Base-by-base conservation (phyloP, 1,140 invertebrate species). In the Drosophila rufa region DNA sequence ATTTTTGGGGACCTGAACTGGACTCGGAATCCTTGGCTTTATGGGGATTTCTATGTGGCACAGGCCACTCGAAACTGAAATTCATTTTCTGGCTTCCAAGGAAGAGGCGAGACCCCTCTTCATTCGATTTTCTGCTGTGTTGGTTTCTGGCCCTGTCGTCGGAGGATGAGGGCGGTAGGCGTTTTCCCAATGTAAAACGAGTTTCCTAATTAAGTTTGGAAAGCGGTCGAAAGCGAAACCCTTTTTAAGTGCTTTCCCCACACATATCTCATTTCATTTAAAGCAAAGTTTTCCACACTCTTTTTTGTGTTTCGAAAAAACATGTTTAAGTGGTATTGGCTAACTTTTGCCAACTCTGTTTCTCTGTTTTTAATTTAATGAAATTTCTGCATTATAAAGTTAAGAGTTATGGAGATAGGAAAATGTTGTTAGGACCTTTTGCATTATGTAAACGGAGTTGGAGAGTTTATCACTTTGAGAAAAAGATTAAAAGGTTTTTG, bases 161-260 rank as follows among this genome's bases (percentile, higher is more conserved):
- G 36, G 3, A 17, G 17, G 17, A 14, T 19, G 40, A 38, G 56
- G 46, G 2, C 8, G 8, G 8, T 14, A 15, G 46, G 46, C 36
- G 53, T 56, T 25, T 25, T 15, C 30, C 30, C 47, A 30, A 57
- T 46, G 42, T 47, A 33, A 59, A 57, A 33, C 75, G 66, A 77
- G 75, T 78, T 90, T 90, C 60, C 80, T 89, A 89, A 89, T 90
- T 89, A 89, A 81, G 73, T 84, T 81, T 50, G 68, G 38, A 60
- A 60, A 73, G 46, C 68, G 56, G 47, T 51, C 62, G 33, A 64
- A 56, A 56, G 48, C n/a, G 43, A 68, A 56, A 84, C 66, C 85
- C 77, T 84, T 90, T 79, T 79, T 80, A 75, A 86, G 77, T 80
- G 73, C 50, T 46, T 64, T 40, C 43, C 50, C 48, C 68, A 65